Conservation (phyloP, 2,888 invertebrate genomes). For the Mesoligia furuncula region DNA sequence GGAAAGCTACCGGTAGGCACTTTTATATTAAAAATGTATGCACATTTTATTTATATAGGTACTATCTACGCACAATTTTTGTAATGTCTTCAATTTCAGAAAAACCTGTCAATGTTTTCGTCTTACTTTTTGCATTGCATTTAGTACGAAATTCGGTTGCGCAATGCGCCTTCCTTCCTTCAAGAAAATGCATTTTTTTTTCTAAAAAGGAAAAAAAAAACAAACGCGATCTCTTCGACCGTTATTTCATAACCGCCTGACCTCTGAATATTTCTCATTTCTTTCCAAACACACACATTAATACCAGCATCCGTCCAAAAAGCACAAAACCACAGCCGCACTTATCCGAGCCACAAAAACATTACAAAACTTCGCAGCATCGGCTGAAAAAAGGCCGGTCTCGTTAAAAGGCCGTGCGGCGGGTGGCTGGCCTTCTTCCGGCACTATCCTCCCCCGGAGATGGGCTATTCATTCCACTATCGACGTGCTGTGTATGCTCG, state of each 20-base stretch:
- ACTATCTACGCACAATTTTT: neutral
- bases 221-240: neutral
- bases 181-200: too few relatives aligned
- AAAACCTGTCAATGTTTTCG: neutral
- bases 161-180: neutral
- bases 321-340: constrained; percentile 51
- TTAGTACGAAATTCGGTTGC: neutral
- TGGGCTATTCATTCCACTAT: constrained; percentile 83
- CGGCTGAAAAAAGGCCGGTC: constrained; percentile 74
- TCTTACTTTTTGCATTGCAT: neutral
- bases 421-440: constrained; percentile 75
- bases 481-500: constrained; percentile 71
- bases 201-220: too few relatives aligned
- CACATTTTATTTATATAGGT: neutral
- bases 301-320: constrained; percentile 30
- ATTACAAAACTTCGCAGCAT: constrained; percentile 64
- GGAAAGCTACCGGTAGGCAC: constrained; percentile 15
- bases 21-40: constrained; percentile 21
- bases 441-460: constrained; percentile 81
- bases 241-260: neutral
- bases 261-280: constrained; percentile 2
- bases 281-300: constrained; percentile 21
- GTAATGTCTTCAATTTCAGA: too few relatives aligned
- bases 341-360: constrained; percentile 62
- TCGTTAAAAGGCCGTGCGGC: constrained; percentile 78